phyloP scores from a whole-genome alignment of 2,888 invertebrate species.

The Andrena bicolor region DNA sequence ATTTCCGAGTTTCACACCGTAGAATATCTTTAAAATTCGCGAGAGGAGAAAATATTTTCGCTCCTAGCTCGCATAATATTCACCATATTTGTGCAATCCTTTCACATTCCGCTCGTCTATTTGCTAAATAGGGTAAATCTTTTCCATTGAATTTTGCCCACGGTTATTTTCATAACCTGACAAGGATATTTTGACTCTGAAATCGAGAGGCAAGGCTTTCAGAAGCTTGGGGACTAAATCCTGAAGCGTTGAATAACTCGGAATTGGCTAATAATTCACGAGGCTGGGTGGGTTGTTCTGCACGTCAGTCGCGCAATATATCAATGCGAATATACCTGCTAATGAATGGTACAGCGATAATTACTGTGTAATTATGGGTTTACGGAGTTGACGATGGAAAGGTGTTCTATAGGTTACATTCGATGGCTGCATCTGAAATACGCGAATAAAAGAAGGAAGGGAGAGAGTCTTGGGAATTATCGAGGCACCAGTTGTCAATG shows the following conservation, averaged over 20 bases:
- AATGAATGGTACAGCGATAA: constrained; percentile 67
- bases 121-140: too few relatives aligned
- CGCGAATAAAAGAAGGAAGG: constrained; percentile 2
- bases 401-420: constrained; percentile 31
- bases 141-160: too few relatives aligned
- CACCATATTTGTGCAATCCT: too few relatives aligned
- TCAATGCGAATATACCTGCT: constrained; percentile 62
- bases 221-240: constrained; percentile 15
- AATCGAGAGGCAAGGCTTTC: neutral
- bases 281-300: constrained; percentile 60
- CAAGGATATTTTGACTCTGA: neutral
- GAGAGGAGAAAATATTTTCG: too few relatives aligned
- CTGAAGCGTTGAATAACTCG: constrained; percentile 16
- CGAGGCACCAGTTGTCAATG: neutral
- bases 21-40: too few relatives aligned
- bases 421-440: constrained; percentile 19
- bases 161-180: too few relatives aligned
- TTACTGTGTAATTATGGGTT: constrained; percentile 65
- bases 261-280: constrained; percentile 68
- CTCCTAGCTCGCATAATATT: too few relatives aligned
- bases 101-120: too few relatives aligned
- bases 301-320: constrained; percentile 63
- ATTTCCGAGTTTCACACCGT: neutral
- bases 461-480: neutral
- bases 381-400: constrained; percentile 57